phyloP scores from a whole-genome alignment of 2,888 invertebrate species.

The Bombylius major region DNA sequence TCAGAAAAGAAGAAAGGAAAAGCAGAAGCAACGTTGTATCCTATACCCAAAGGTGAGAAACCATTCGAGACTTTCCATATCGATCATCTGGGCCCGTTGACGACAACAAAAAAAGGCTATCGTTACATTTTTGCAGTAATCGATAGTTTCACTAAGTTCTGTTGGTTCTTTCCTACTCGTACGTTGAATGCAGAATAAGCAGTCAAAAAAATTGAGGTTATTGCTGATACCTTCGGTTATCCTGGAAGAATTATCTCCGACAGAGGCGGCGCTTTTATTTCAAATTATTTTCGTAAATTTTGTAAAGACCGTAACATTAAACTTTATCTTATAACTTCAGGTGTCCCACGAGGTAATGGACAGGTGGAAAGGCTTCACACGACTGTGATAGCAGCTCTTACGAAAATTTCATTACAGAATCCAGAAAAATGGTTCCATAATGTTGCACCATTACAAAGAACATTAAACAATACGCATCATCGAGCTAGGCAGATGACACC shows the following conservation, averaged over 20 bases:
- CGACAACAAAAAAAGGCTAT: slow-evolving; percentile 17
- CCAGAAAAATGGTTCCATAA: slow-evolving; percentile 21
- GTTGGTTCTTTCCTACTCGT: slow-evolving; percentile 13
- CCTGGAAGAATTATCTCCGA: slow-evolving; percentile 8
- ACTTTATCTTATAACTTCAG: slow-evolving; percentile 8
- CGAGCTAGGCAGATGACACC: slow-evolving; percentile 14
- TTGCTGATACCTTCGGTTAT: slow-evolving; percentile 10
- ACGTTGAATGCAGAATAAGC: slow-evolving; percentile 10
- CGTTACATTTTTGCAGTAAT: slow-evolving; percentile 25
- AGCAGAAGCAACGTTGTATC: slow-evolving; percentile 23
- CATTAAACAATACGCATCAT: slow-evolving; percentile 17
- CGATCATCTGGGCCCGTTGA: slow-evolving; percentile 27
- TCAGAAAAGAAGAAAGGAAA: slow-evolving; percentile 21
- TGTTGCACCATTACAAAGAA: slow-evolving; percentile 15
- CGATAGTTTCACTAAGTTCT: slow-evolving; percentile 24
- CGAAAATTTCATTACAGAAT: slow-evolving; percentile 8
- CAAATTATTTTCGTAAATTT: slow-evolving; percentile 9
- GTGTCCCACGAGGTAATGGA: slow-evolving; percentile 11
- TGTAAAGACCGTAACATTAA: slow-evolving; percentile 8
- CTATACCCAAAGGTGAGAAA: slow-evolving; percentile 22
- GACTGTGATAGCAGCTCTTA: slow-evolving; percentile 9
- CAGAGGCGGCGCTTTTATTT: slow-evolving; percentile 11
- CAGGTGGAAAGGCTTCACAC: slow-evolving; percentile 12
- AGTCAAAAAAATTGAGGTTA: slow-evolving; percentile 8
- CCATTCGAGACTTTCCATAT: slow-evolving; percentile 24